phyloP scores from a whole-genome alignment of 2,888 invertebrate genomes.

The Xylota segnis region DNA sequence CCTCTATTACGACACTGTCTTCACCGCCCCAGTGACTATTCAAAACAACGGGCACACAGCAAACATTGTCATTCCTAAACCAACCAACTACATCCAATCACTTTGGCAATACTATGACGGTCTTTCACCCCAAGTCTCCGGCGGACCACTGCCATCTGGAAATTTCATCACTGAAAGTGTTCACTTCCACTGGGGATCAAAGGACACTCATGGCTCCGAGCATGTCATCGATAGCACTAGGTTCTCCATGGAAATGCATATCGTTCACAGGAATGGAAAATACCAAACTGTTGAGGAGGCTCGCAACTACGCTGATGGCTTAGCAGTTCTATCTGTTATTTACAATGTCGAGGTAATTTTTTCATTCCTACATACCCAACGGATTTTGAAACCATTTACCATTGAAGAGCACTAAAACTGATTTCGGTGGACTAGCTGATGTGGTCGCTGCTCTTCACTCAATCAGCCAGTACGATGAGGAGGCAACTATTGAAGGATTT shows the following conservation, averaged over 20 bases:
- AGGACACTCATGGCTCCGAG: constrained; percentile 76
- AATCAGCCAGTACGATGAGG: constrained; percentile 67
- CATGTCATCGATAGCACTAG: constrained; percentile 77
- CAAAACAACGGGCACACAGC: constrained; percentile 77
- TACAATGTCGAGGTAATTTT: constrained; percentile 30
- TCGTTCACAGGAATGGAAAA: constrained; percentile 77
- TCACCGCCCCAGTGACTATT: constrained; percentile 28
- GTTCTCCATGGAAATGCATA: constrained; percentile 77
- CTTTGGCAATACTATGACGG: constrained; percentile 60
- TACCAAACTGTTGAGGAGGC: constrained; percentile 74
- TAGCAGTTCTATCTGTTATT: constrained; percentile 71
- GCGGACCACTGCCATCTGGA: constrained; percentile 65
- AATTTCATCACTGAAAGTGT: constrained; percentile 70
- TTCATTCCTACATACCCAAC: too few relatives aligned
- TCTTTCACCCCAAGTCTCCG: constrained; percentile 54
- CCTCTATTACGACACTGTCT: constrained; percentile 63
- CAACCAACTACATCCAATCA: constrained; percentile 20
- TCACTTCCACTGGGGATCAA: constrained; percentile 79
- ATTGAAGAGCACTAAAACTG: constrained; percentile 2
- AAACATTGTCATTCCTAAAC: constrained; percentile 69
- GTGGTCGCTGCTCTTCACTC: constrained; percentile 64
- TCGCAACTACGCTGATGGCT: constrained; percentile 69
- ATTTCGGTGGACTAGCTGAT: constrained; percentile 65
- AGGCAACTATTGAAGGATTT: constrained; percentile 67
- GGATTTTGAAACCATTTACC: neutral